Conservation (phyloP, 2,797 vertebrate genomes). For the Catostomus latipinnis region DNA sequence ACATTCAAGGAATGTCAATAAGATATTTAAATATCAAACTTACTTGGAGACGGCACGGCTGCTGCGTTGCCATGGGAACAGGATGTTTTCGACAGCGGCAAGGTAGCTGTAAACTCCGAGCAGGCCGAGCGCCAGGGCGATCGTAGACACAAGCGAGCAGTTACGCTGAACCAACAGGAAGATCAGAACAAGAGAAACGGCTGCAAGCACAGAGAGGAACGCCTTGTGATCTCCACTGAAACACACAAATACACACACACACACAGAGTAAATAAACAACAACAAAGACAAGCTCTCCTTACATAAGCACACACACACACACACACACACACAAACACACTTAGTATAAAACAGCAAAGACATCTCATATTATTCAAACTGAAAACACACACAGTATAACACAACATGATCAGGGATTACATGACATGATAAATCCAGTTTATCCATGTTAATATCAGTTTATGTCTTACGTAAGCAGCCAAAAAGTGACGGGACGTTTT, state of each 20-base stretch:
- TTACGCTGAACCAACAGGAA: slow-evolving; percentile 87
- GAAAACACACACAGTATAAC: background rate
- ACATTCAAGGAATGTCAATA: slow-evolving; percentile 41
- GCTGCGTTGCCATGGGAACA: slow-evolving; percentile 89
- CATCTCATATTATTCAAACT: background rate
- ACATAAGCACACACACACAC: background rate
- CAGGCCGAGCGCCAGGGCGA: slow-evolving; percentile 89
- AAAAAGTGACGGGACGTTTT: too few species aligned
- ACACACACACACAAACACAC: background rate
- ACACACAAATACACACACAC: slow-evolving; percentile 30
- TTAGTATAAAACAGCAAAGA: slow-evolving; percentile 36
- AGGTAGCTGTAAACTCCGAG: slow-evolving; percentile 94
- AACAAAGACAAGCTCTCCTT: background rate
- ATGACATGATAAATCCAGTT: too few species aligned
- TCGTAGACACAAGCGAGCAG: slow-evolving; percentile 89
- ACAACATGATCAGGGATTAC: too few species aligned
- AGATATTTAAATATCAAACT: slow-evolving; percentile 71
- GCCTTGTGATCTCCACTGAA: slow-evolving; percentile 87
- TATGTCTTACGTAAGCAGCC: too few species aligned
- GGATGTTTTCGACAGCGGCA: slow-evolving; percentile 86
- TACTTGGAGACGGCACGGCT: slow-evolving; percentile 86
- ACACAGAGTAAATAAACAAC: slow-evolving; percentile 35
- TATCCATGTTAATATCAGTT: too few species aligned
- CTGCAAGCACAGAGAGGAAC: slow-evolving; percentile 86
- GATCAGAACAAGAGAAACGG: slow-evolving; percentile 82